Conservation (phyloP, 2,888 invertebrate species). For the Bombylius major region DNA sequence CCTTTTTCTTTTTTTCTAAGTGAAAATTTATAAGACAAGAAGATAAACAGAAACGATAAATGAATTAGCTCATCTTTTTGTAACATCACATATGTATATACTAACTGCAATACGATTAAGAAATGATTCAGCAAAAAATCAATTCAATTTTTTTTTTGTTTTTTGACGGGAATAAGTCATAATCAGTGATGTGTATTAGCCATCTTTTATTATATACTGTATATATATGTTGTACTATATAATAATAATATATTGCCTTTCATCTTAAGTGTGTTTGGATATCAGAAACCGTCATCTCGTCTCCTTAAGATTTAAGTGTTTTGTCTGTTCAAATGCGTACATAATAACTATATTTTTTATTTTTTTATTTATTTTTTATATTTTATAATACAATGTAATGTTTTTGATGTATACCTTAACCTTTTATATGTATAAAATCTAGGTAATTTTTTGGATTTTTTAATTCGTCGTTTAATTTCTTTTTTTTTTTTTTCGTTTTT, state of each 20-base stretch:
- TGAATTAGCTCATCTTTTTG: slow-evolving; percentile 2
- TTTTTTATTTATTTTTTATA: too few relatives aligned
- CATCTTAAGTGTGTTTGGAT: neutral
- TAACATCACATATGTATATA: neutral
- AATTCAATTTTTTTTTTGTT: neutral
- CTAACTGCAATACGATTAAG: neutral
- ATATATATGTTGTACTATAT: neutral
- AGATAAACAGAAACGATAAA: slow-evolving; percentile 5
- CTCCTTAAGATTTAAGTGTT: slow-evolving; percentile 3
- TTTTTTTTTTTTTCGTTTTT: too few relatives aligned
- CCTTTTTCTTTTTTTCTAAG: neutral
- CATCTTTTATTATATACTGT: neutral
- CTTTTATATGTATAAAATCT: neutral
- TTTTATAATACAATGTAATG: too few relatives aligned
- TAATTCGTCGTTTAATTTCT: neutral
- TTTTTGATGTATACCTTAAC: too few relatives aligned
- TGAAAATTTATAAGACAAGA: neutral
- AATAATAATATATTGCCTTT: neutral
- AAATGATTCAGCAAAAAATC: slow-evolving; percentile 5
- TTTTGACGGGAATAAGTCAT: neutral
- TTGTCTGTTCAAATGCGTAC: neutral
- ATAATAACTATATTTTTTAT: too few relatives aligned
- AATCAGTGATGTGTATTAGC: neutral
- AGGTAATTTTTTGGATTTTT: neutral
- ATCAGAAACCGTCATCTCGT: slow-evolving; percentile 8